Evolutionary conservation across 2,113 vertebrate genomes (phyloP), one percentile per base, ranked within the genome.

Genomic region (Pelmatolapia mariae): DNA sequence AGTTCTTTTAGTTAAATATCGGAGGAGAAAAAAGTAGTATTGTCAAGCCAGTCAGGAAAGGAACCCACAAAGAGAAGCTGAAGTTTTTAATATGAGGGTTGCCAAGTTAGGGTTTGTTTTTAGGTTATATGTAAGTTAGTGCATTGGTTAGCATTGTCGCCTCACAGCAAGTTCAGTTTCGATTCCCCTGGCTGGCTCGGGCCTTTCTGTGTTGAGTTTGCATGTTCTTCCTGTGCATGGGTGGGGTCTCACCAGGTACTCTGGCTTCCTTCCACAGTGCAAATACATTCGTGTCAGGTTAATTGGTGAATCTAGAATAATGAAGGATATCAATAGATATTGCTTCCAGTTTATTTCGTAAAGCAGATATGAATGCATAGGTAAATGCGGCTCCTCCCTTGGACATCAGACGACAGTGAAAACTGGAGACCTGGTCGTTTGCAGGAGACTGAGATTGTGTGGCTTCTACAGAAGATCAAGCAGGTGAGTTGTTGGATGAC

Each of bases 241-340:
- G 6, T 47, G 0, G 15, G 43, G 16, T 19, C 24, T 76, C 12
- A 45, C 40, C 68, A 76, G 71, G 10, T 76, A 76, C 71, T 50
- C 16, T 50, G 71, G 24, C 22, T 76, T 50, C 15, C 43, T 76
- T 10, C 10, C 6, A 29, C 71, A 76, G 71, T 76, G 10, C 16
- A 50, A 50, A 31, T 18, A 31, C 43, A 19, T 50, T 26, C 0
- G 8, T 76, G 0, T 29, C 24, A 76, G 40, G 24, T 76, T 47
- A 76, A 47, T 6, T 29, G 40, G 40, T 29, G 2, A 2, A 26
- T 73, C 9, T 47, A 45, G 40, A 73, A 16, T 73, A 45, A 43
- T 24, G 8, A 7, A 26, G 68, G 4, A 26, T 45, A 10, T 47
- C 40, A 18, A 13, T 11, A 5, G 68, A 0, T 73, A 26, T 10